Base-by-base conservation (phyloP, 2,113 vertebrate genomes). In the Apus apus region DNA sequence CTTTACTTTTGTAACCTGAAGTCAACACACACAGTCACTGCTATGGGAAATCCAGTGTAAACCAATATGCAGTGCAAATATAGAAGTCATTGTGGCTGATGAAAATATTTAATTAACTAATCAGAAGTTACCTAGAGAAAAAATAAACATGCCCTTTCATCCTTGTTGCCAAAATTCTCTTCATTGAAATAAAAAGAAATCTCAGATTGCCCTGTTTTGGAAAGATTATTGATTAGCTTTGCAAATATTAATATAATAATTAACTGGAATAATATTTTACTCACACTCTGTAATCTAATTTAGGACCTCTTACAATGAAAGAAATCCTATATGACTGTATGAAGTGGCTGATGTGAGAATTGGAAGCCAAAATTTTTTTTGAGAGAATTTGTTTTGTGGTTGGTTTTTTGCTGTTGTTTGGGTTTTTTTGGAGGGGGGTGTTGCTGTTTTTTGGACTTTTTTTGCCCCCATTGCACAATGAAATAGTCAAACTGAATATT, bases 31-130 rank as follows among this genome's bases (percentile, higher is more conserved):
- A 81, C 94, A 94, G 71, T 68, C 79, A 36, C 40, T 38, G 56
- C 65, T 76, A 14, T 38, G 75, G 71, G 77, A 95, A 93, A 91
- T 82, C 40, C 67, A 87, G 21, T 34, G 46, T 84, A 96, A 97
- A 68, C 27, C 74, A 94, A 68, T 78, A 85, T 8, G 56, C 1
- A 56, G 51, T 34, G 13, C n/a, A 87, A 84, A 96, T 45, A 90
- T 46, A 85, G 88, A 91, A 78, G 81, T 96, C 90, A 93, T 25
- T 38, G 27, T 43, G 67, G 71, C n/a, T 9, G 71, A 85, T 73
- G 75, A 97, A 96, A 97, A 87, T 91, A 94, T 61, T 95, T 95
- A 56, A 97, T 93, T 75, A 97, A 81, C 66, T 81, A 96, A 96
- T 95, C 93, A 87, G 58, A 79, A 89, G 85, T 78, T 79, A 91